These are phyloP conservation scores for Microplitis manilae DNA, from an alignment of 2,888 invertebrate genomes.

Conservation along the genomic window DNA sequence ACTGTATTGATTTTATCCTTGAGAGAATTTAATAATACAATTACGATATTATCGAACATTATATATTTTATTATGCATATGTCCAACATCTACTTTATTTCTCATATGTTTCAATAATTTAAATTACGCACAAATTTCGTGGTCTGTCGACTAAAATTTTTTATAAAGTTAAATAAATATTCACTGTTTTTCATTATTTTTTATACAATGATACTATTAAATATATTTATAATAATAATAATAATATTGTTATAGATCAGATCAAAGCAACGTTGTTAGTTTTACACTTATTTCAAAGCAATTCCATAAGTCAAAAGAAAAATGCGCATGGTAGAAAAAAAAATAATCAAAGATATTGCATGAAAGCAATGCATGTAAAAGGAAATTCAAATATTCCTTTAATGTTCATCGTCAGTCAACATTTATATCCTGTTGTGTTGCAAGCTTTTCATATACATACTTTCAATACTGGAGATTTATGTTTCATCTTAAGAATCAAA, in stretches of 20 bases:
- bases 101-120: not conserved
- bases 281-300: no score
- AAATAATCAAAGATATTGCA: not conserved
- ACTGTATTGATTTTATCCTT: not conserved
- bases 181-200: no score
- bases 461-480: not conserved
- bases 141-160: no score
- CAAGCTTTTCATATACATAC: not conserved
- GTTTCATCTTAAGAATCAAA: not conserved
- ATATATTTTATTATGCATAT: not conserved
- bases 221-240: no score
- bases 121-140: no score
- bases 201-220: no score
- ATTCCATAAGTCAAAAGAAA: not conserved
- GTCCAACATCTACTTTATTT: not conserved
- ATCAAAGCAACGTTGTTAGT: no score
- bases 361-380: not conserved
- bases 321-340: not conserved
- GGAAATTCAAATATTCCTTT: not conserved
- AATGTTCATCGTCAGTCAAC: constrained; percentile 15
- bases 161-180: no score
- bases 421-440: not conserved
- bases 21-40: not conserved
- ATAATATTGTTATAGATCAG: no score
- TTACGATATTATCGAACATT: not conserved